Base-by-base conservation (phyloP, 2,113 vertebrate species). In the Anhinga anhinga region DNA sequence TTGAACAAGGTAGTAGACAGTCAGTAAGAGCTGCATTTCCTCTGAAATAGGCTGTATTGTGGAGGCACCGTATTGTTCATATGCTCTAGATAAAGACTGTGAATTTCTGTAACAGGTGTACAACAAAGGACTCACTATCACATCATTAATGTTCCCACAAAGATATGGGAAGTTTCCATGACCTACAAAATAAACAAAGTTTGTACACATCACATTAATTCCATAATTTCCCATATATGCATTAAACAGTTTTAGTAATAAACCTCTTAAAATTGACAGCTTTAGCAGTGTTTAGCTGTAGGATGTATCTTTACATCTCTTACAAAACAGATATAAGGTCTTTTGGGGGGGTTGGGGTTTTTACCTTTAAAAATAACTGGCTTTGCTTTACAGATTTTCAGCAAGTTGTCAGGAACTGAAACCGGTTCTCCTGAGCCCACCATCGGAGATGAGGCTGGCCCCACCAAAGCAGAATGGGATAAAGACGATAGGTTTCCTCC, bases 1-100 rank as follows among this genome's bases (percentile, higher is more conserved):
- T 88, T 99, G 99, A 86, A 99, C 99, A 42, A 99, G 99, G 96
- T 99, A 99, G 98, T 99, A 99, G 86, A 99, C 99, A 1, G 99
- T 99, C 59, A 99, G 98, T 36, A 99, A 98, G 8, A 99, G 99
- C 97, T 99, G 99, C 99, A 99, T 99, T 98, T 99, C 99, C n/a
- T 99, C 98, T 2, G 99, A 99, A 91, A 99, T 98, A 5, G 99
- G 99, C 96, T 99, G 99, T 18, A 99, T 97, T 45, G 99, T 96
- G 14, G 99, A 98, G 18, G 99, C 97, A 10, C 99, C 98, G 0
- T 98, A 99, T 77, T 99, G 99, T 88, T 99, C 99, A 56, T 99
- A 99, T 5, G 99, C 98, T 91, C 99, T 98, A 52, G 99, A 99
- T 56, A 99, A 96, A 45, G 99, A 98, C 98, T 99, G 99, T 5